Evolutionary conservation across 2,888 invertebrate species (phyloP).

Genomic region (Thysanoteuthis rhombus): DNA sequence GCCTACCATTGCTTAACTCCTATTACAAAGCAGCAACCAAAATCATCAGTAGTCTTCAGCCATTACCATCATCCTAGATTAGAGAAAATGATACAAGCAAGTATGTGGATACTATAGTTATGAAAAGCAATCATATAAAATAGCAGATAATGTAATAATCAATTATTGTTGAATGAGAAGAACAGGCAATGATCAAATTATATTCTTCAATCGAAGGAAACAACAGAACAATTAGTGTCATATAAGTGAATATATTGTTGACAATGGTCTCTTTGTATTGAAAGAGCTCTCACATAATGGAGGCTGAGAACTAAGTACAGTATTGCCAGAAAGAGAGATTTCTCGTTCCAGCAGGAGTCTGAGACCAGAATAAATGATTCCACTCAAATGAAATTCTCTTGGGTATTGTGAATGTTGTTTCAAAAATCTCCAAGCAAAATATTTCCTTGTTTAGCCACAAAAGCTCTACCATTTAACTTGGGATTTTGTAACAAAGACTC

Average conservation of each 20-base stretch:
- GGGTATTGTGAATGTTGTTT: not conserved
- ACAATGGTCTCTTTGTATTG: not conserved
- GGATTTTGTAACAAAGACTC: not conserved
- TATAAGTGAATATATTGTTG: conserved; percentile 12
- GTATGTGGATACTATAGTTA: not conserved
- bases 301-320: not conserved
- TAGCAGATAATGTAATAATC: conserved; percentile 12
- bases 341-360: not conserved
- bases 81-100: not conserved
- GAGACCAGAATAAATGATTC: conserved; percentile 1
- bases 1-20: not conserved
- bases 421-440: not conserved
- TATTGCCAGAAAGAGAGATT: conserved; percentile 1
- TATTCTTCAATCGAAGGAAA: not conserved
- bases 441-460: not conserved
- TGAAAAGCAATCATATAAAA: conserved; percentile 12
- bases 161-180: not conserved
- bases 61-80: not conserved
- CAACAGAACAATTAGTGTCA: not conserved
- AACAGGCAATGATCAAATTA: not conserved
- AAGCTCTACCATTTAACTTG: not conserved
- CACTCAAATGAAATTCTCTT: not conserved
- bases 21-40: not conserved
- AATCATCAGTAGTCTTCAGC: not conserved
- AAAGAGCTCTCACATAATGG: not conserved